Evolutionary conservation across 2,113 vertebrate genomes (phyloP), one percentile per base, ranked within the genome.

Genomic region (Centropus unirufus): DNA sequence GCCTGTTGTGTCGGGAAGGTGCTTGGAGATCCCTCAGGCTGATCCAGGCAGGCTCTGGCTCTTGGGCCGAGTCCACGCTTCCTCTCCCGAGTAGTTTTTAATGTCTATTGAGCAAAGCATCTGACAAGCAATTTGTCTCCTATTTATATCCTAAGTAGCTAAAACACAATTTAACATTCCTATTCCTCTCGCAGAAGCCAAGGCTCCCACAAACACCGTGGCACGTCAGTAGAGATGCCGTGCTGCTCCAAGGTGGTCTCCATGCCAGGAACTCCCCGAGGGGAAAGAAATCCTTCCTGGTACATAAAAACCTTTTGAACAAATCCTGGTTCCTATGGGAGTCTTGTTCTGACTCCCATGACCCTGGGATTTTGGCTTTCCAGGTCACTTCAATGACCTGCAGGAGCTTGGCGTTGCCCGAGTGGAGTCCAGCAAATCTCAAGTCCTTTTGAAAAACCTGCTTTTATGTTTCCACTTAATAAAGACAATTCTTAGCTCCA

Each of bases 51-150:
- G 9, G 62, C 89, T 83, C 94, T 5, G 6, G 79, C 89, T 91
- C 87, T 85, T 40, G 5, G 66, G 80, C 72, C 54, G 18, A 61
- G 89, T 0, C 14, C 59, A 58, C 0, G 2, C 73, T 93, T 95
- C 91, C 93, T 92, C 87, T 95, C 84, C 84, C 92, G 52, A 67
- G 66, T 44, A 78, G 70, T 82, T 96, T 84, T 47, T 95, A 75
- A 47, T 75, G 75, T 44, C 69, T 85, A 81, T 17, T 14, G 4
- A 87, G 72, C 0, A 5, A 67, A 94, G 63, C 51, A 82, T 87
- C 81, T 87, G 92, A 85, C 81, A 76, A 72, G 66, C 81, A 59
- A n/a, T 87, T 89, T 84, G 73, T 61, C 81, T 70, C 70, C 87
- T 84, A 87, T 89, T 89, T 95, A 70, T 94, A 81, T 51, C 80